Evolutionary conservation across 2,888 invertebrate species (phyloP), one percentile per base, ranked within the genome.

Genomic region (Troides aeacus): DNA sequence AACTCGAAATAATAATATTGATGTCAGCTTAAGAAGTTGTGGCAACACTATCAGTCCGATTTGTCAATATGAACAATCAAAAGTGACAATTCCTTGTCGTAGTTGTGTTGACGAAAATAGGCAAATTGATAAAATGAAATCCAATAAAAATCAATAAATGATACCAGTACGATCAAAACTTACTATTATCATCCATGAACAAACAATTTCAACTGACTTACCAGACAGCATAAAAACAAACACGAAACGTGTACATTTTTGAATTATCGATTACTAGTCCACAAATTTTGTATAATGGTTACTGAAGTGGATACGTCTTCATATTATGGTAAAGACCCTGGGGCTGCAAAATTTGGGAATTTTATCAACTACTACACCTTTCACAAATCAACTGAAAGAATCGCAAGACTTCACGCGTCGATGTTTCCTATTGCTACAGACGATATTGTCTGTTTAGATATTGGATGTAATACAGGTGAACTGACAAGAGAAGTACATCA

Each of bases 291-390:
- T 53, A 59, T 12, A 24, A 70, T 70, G 66, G 63, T 42, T n/a
- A 2, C 46, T 60, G 56, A 60, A 56, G 18, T 18, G 8, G 76
- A 80, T 36, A 84, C 87, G 39, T 78, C 94, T 50, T 74, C 84
- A 68, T 94, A 93, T 79, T 86, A 86, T 79, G 93, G 90, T 21
- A 87, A 90, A 69, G 94, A 96, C 85, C 97, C 97, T 21, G 97
- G 97, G 30, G 96, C 97, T 53, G 95, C 95, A 1, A 94, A 94
- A 81, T 94, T 93, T 90, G 97, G 97, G 66, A 97, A 97, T 88
- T 97, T 97, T 78, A 97, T 96, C 71, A 97, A 97, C 87, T 97
- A 97, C 83, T 97, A 97, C 83, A 92, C 95, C 74, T 97, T 97
- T 81, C 95, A 97, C 87, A 94, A 95, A 67, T 94, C 95, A 36